These are phyloP conservation scores for Ceriagrion tenellum DNA, from an alignment of 2,888 invertebrate species.

Conservation along the genomic window DNA sequence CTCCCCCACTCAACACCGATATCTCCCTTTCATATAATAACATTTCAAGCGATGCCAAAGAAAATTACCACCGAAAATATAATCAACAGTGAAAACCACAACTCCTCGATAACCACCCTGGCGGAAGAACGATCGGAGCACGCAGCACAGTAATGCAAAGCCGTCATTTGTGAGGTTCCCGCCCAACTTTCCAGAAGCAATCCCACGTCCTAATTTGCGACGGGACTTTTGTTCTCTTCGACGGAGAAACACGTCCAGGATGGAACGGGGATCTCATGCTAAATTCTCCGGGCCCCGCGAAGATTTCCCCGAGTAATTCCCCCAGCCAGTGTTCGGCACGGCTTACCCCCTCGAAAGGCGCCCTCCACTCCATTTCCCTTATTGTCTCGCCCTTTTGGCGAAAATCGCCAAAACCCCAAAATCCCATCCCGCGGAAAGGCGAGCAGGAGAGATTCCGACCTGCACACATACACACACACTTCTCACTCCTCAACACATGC, in stretches of 20 bases:
- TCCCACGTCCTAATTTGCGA: not conserved
- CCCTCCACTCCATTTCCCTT: not conserved
- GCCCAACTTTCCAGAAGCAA: not conserved
- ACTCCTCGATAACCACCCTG: not conserved
- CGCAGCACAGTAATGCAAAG: not conserved
- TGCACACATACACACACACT: not conserved
- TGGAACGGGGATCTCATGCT: not conserved
- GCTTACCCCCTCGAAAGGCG: not conserved
- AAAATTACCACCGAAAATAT: no score
- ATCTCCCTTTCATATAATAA: no score
- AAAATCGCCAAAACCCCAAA: not conserved
- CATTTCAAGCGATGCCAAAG: no score
- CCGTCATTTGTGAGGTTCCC: not conserved
- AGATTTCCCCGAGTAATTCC: constrained; percentile 12
- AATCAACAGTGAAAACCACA: not conserved
- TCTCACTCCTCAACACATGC: not conserved
- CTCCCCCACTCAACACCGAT: no score
- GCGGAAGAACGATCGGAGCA: not conserved
- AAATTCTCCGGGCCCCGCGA: not conserved
- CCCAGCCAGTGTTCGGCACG: not conserved
- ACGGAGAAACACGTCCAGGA: not conserved
- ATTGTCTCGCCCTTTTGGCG: constrained; percentile 7
- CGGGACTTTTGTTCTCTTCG: not conserved
- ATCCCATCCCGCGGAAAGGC: not conserved
- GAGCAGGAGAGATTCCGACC: not conserved